Evolutionary conservation across 2,888 invertebrate species (phyloP).

Genomic region (Trissonchulus latispiculum): DNA sequence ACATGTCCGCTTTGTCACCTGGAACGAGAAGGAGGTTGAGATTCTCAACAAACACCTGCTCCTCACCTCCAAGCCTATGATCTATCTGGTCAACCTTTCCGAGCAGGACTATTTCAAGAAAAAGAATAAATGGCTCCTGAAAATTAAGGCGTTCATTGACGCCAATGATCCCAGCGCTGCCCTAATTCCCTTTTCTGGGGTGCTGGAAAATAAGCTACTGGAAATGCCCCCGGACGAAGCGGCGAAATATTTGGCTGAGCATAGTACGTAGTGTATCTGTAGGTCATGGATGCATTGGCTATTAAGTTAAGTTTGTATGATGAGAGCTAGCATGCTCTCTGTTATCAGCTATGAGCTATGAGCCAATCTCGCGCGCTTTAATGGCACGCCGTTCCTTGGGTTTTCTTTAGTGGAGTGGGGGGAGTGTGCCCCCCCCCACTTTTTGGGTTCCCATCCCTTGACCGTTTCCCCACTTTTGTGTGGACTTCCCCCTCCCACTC

Average conservation of each 20-base stretch:
- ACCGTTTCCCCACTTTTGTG: too few species aligned
- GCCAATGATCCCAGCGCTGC: slow-evolving; percentile 84
- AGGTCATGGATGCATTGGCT: slow-evolving; percentile 59
- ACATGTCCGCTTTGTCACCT: slow-evolving; percentile 82
- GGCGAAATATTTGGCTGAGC: slow-evolving; percentile 68
- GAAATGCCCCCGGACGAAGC: slow-evolving; percentile 69
- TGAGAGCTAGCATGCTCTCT: too few species aligned
- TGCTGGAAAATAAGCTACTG: slow-evolving; percentile 69
- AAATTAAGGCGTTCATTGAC: slow-evolving; percentile 74
- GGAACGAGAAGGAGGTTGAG: slow-evolving; percentile 83
- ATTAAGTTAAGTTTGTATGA: too few species aligned
- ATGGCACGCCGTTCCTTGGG: too few species aligned
- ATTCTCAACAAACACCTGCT: slow-evolving; percentile 89
- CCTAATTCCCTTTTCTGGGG: slow-evolving; percentile 91
- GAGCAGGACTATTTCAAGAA: slow-evolving; percentile 96
- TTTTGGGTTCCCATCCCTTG: too few species aligned
- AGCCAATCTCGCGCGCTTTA: too few species aligned
- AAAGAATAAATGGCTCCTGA: slow-evolving; percentile 51
- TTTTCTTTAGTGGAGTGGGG: too few species aligned
- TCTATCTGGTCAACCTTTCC: slow-evolving; percentile 90
- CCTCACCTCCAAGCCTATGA: slow-evolving; percentile 89
- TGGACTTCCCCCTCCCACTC: too few species aligned
- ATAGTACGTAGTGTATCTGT: slow-evolving; percentile 62
- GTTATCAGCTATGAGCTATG: too few species aligned
- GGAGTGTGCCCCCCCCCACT: too few species aligned